Evolutionary conservation across 2,797 vertebrate genomes (phyloP), one percentile per base, ranked within the genome.

Genomic region (Coregonus ussuriensis): DNA sequence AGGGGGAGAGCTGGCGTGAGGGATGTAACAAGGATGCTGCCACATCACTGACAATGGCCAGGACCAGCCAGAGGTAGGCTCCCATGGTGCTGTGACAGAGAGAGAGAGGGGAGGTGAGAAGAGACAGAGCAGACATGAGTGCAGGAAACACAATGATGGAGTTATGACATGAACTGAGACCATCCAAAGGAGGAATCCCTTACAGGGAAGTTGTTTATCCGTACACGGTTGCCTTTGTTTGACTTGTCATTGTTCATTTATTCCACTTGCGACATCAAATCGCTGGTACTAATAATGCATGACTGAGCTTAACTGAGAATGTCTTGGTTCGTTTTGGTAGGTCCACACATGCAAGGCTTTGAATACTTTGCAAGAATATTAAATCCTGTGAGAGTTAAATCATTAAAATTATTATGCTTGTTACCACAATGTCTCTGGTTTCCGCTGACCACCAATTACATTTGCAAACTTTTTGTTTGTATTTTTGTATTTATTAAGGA

Each of bases 21-120:
- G 84, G 92, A 41, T 82, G 92, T 54, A 88, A 63, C n/a, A 63
- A 82, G 71, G 89, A 91, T 0, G 93, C 88, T 52, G 83, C 86
- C 76, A 89, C 88, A 74, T 86, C 87, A 68, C 90, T 91, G 87
- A 95, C 82, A 80, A 90, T 72, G 77, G 93, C 88, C 92, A 95
- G 90, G 83, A 97, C 84, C 62, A 97, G 88, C 92, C 96, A 80
- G 81, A 95, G 77, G 88, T 92, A 84, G 73, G 85, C 69, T 77
- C 91, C 94, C 98, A 99, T 99, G 91, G 89, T 91, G 94, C 96
- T 97, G 91, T 72, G 76, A 74, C 73, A 85, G 0, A 54, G 9
- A 47, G 41, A 47, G 9, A 47, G 41, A 47, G 41, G 9, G 41
- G 41, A 47, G 41, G 41, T 9, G 41, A 47, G 41, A 47, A 47